Percentiles rank a stretch among this genome's conserved stretches.
Conservation (phyloP, 2,113 vertebrate species). For the Xiphophorus maculatus region DNA sequence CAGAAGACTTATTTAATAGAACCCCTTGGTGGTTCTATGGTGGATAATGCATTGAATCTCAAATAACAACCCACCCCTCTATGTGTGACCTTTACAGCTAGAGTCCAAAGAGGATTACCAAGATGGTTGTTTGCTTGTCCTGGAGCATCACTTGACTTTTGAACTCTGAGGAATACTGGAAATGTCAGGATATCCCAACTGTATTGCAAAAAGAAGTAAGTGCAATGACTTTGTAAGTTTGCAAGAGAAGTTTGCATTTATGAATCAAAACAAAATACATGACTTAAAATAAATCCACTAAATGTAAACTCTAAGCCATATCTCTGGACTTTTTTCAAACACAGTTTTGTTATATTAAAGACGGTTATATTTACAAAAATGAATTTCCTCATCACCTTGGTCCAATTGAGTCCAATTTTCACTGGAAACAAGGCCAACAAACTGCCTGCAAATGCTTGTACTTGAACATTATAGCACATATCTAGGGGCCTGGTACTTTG, state of each 20-base stretch:
- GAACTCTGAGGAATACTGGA: conserved; percentile 21
- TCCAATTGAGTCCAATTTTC: no score
- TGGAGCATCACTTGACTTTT: conserved; percentile 16
- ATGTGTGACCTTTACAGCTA: conserved; percentile 65
- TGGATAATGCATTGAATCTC: background rate
- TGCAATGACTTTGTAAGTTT: background rate
- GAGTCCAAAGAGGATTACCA: conserved; percentile 55
- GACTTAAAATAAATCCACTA: background rate
- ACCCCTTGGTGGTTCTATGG: conserved; percentile 47
- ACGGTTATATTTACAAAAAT: no score
- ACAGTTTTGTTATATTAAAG: background rate
- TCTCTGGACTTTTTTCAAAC: background rate
- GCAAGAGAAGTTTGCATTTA: background rate
- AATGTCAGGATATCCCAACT: conserved; percentile 45
- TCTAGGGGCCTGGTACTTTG: no score
- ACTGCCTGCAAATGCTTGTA: no score
- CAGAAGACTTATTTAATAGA: conserved; percentile 38
- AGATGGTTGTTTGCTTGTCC: conserved; percentile 4
- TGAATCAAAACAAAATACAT: background rate
- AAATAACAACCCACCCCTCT: conserved; percentile 48
- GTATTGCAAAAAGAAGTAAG: background rate
- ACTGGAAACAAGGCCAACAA: no score
- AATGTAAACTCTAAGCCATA: no score
- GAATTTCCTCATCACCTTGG: no score
- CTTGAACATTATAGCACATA: no score